phyloP scores from a whole-genome alignment of 2,113 vertebrate genomes.

The Macrotus californicus region DNA sequence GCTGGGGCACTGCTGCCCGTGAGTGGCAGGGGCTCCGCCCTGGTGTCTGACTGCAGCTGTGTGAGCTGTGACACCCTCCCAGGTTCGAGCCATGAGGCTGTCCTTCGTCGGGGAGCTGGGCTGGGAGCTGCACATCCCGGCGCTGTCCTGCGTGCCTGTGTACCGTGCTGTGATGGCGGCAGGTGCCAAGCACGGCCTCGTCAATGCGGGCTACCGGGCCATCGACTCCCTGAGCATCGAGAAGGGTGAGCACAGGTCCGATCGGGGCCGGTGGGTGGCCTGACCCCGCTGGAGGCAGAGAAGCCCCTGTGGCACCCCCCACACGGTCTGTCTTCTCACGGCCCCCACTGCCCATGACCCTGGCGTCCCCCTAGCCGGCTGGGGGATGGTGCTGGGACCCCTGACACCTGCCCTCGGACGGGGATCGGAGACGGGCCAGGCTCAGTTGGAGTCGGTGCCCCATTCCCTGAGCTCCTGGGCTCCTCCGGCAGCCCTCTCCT shows the following conservation, averaged over 20 bases:
- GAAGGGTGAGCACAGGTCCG: slow-evolving; percentile 83
- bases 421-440: background rate
- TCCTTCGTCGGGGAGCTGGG: slow-evolving; percentile 96
- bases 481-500: accelerated
- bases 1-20: accelerated
- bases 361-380: accelerated
- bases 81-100: slow-evolving; percentile 94
- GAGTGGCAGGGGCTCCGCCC: accelerated
- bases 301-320: accelerated
- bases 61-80: background rate
- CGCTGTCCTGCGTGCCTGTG: slow-evolving; percentile 85
- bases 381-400: accelerated
- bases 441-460: background rate
- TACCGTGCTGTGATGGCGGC: slow-evolving; percentile 90
- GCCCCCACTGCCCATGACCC: accelerated
- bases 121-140: slow-evolving; percentile 95
- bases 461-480: background rate
- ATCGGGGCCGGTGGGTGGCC: accelerated
- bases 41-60: accelerated
- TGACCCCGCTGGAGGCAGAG: background rate
- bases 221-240: slow-evolving; percentile 98
- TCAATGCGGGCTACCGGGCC: slow-evolving; percentile 93
- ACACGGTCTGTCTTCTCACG: accelerated
- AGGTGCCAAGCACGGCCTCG: slow-evolving; percentile 84
- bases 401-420: background rate